Percentiles rank a stretch among this genome's conserved stretches.
These are phyloP conservation scores for Ormyrus pomaceus DNA, from an alignment of 2,888 invertebrate genomes.

Conservation along the genomic window DNA sequence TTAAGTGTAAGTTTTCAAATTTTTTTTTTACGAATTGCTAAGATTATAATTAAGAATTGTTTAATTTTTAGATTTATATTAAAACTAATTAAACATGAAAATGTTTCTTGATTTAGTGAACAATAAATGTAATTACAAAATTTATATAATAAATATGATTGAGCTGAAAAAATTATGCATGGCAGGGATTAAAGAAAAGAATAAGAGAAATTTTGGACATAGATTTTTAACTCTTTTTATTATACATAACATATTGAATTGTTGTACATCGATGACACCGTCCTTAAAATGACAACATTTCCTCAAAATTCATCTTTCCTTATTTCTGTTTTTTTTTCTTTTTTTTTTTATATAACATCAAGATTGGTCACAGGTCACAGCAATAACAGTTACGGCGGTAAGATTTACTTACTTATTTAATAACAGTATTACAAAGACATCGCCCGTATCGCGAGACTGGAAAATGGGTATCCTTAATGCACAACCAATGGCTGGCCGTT, in stretches of 20 bases:
- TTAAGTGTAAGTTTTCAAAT: too few relatives aligned
- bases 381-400: slow-evolving; percentile 46
- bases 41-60: too few relatives aligned
- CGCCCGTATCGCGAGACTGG: slow-evolving; percentile 25
- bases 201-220: slow-evolving; percentile 20
- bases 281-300: slow-evolving; percentile 34
- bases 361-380: slow-evolving; percentile 48
- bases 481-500: slow-evolving; percentile 25
- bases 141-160: too few relatives aligned
- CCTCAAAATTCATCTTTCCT: slow-evolving; percentile 3
- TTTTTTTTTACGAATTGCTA: too few relatives aligned
- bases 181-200: neutral
- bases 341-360: slow-evolving; percentile 35
- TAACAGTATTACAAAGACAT: slow-evolving; percentile 45
- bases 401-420: slow-evolving; percentile 17
- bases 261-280: slow-evolving; percentile 43
- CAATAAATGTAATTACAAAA: too few relatives aligned
- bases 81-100: too few relatives aligned
- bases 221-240: slow-evolving; percentile 46
- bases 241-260: slow-evolving; percentile 47
- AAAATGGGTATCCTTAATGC: slow-evolving; percentile 28
- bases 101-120: too few relatives aligned
- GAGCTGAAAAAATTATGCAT: too few relatives aligned
- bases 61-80: too few relatives aligned
- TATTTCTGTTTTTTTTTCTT: neutral